These are phyloP conservation scores for Drosophila borealis DNA, from an alignment of 2,888 invertebrate species.

Conservation along the genomic window DNA sequence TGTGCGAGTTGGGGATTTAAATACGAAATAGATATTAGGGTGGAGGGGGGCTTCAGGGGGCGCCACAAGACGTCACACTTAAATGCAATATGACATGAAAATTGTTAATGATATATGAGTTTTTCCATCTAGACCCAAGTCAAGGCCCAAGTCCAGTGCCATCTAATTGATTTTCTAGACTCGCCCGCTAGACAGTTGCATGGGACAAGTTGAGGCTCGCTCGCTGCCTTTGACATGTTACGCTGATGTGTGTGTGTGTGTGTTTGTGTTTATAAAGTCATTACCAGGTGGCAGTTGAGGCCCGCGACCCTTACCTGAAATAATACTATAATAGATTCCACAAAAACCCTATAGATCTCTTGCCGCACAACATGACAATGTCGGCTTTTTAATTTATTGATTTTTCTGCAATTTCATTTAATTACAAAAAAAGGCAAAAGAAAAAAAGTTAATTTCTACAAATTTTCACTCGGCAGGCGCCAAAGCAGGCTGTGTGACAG, in stretches of 20 bases:
- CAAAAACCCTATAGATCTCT: background rate
- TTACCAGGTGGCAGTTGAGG: conserved; percentile 38
- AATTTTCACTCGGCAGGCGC: conserved; percentile 77
- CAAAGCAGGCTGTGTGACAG: conserved; percentile 16
- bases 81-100: conserved; percentile 72
- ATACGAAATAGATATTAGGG: conserved; percentile 43
- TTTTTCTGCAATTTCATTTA: conserved; percentile 80
- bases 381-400: conserved; percentile 60
- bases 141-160: conserved; percentile 31
- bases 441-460: conserved; percentile 81
- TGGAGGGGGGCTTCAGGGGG: conserved; percentile 6
- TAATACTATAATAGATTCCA: background rate
- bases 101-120: conserved; percentile 78
- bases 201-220: conserved; percentile 51
- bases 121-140: conserved; percentile 27
- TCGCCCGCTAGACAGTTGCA: conserved; percentile 62
- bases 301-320: conserved; percentile 7
- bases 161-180: conserved; percentile 70
- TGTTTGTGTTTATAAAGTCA: conserved; percentile 73
- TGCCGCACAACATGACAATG: conserved; percentile 36
- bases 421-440: conserved; percentile 44
- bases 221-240: conserved; percentile 43
- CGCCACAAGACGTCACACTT: conserved; percentile 56
- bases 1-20: conserved; percentile 27
- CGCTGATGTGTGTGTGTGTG: conserved; percentile 26